These are phyloP conservation scores for Tenthredo notha DNA, from an alignment of 2,888 invertebrate genomes.

Conservation along the genomic window DNA sequence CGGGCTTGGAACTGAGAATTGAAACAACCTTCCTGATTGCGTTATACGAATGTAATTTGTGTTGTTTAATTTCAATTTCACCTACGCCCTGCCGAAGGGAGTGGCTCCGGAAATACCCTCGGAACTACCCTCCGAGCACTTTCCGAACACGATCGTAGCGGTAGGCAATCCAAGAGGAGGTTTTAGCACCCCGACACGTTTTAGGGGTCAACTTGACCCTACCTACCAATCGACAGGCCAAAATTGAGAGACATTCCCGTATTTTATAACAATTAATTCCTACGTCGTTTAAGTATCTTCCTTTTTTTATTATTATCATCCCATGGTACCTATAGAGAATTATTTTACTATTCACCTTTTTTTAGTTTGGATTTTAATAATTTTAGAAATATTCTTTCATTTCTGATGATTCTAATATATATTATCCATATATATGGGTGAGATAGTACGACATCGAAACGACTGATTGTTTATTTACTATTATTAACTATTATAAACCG, in stretches of 20 bases:
- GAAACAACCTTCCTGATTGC: conserved; percentile 61
- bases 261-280: conserved; percentile 15
- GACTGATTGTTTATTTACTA: background rate
- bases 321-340: background rate
- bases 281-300: background rate
- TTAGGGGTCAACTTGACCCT: conserved; percentile 44
- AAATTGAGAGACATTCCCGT: background rate
- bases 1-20: conserved; percentile 60
- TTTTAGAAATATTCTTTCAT: background rate
- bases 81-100: conserved; percentile 53
- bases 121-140: conserved; percentile 41
- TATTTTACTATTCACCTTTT: background rate
- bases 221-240: conserved; percentile 11
- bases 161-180: conserved; percentile 36
- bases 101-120: conserved; percentile 45
- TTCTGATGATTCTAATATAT: background rate
- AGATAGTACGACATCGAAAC: background rate
- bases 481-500: conserved; percentile 23
- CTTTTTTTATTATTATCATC: background rate
- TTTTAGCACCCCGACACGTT: conserved; percentile 42
- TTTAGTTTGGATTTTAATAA: background rate
- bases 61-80: conserved; percentile 64
- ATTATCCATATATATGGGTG: background rate
- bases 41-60: conserved; percentile 62
- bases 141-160: conserved; percentile 42